A percentile compares a stretch with the other conserved stretches of the same genome.
Evolutionary conservation across 53 echinoderm and acorn worm genomes (phyloP).

Genomic region (Antedon mediterranea): DNA sequence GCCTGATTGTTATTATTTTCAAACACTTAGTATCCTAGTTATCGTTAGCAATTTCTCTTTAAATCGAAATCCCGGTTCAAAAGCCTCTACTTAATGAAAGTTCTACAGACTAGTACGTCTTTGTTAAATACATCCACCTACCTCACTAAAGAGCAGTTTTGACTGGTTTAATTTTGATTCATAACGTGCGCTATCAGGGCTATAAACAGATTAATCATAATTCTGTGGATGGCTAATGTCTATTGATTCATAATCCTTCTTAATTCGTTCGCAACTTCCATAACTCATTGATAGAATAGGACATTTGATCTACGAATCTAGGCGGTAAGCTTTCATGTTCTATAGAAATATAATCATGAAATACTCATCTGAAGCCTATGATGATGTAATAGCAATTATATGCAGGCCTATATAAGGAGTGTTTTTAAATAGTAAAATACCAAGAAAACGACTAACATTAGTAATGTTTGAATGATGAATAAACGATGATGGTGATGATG

Average conservation of each 20-base stretch:
- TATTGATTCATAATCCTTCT: background rate
- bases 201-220: conserved; percentile 1
- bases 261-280: background rate
- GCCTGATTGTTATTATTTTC: too few relatives aligned
- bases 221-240: background rate
- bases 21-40: background rate
- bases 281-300: background rate
- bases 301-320: background rate
- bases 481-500: too few relatives aligned
- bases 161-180: background rate
- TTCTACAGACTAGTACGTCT: background rate
- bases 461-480: too few relatives aligned
- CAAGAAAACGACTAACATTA: too few relatives aligned
- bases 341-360: too few relatives aligned
- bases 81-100: background rate
- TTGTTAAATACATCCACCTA: background rate
- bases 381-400: too few relatives aligned
- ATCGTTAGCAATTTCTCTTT: background rate
- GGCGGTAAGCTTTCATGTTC: background rate
- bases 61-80: background rate
- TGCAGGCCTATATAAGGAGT: too few relatives aligned
- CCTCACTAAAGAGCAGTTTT: background rate
- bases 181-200: background rate
- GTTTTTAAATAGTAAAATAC: too few relatives aligned
- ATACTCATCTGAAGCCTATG: too few relatives aligned